Percentiles rank a stretch among this genome's conserved stretches.
Evolutionary conservation across 1,140 invertebrate species (phyloP).

Genomic region (Ceratosolen solmsi): DNA sequence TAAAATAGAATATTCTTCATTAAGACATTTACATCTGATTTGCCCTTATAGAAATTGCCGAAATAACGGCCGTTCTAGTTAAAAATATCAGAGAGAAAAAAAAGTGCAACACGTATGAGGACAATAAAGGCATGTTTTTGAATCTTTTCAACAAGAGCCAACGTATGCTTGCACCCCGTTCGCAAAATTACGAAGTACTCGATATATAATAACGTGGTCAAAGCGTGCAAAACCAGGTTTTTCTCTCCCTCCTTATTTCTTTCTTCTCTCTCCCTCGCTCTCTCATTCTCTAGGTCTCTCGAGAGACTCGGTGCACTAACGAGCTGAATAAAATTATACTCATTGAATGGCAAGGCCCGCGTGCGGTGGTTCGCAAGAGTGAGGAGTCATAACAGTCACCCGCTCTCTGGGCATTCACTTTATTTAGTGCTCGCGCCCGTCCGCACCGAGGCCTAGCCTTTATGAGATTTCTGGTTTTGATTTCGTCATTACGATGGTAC

Average conservation of each 20-base stretch:
- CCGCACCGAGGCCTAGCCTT: constrained; percentile 1
- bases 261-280: not conserved
- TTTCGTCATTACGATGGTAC: constrained; percentile 40
- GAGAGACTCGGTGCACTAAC: constrained; percentile 53
- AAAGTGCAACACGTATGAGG: not conserved
- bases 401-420: constrained; percentile 54
- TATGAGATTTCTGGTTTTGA: constrained; percentile 38
- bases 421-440: constrained; percentile 54
- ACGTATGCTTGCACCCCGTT: not conserved
- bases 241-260: not conserved
- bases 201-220: constrained; percentile 1
- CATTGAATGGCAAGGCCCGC: constrained; percentile 55
- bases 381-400: constrained; percentile 60
- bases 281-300: not conserved
- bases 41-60: not conserved
- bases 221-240: not conserved
- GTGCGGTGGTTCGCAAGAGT: constrained; percentile 49
- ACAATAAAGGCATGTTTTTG: not conserved
- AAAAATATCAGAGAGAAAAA: not conserved
- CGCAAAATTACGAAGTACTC: constrained; percentile 1
- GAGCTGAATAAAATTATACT: constrained; percentile 68
- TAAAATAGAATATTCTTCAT: not conserved
- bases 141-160: not conserved
- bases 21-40: constrained; percentile 3
- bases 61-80: not conserved